Conservation (phyloP, 2,797 vertebrate species). For the Crenichthys baileyi region DNA sequence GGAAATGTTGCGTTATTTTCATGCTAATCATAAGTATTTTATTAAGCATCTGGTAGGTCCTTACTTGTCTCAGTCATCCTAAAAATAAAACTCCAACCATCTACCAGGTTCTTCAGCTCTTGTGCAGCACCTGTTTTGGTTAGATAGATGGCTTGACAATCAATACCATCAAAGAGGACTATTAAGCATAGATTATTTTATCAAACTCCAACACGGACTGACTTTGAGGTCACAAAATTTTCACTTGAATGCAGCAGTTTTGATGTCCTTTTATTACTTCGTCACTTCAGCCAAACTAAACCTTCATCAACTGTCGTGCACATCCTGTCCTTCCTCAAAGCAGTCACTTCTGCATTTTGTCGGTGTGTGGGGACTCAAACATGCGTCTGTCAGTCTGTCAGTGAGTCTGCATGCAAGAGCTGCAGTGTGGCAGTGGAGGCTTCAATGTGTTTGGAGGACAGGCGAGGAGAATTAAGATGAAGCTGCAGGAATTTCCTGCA, state of each 20-base stretch:
- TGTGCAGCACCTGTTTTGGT: not conserved
- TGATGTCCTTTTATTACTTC: slow-evolving; percentile 41
- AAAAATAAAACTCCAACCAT: not conserved
- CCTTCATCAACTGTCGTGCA: slow-evolving; percentile 19
- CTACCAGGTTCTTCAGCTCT: not conserved
- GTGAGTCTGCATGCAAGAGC: slow-evolving; percentile 2
- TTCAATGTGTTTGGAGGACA: slow-evolving; percentile 6
- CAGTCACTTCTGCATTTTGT: slow-evolving; percentile 31
- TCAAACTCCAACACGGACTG: not conserved
- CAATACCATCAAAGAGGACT: slow-evolving; percentile 10
- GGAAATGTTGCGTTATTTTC: slow-evolving; percentile 2
- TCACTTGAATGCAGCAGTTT: slow-evolving; percentile 30
- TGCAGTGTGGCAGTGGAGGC: slow-evolving; percentile 9
- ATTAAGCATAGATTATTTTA: not conserved
- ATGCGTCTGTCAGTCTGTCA: slow-evolving; percentile 2
- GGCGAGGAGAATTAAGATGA: slow-evolving; percentile 38
- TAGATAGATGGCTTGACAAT: not conserved
- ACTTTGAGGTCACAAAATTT: slow-evolving; percentile 18
- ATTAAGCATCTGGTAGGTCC: not conserved
- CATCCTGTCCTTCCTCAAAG: slow-evolving; percentile 33
- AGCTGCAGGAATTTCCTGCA: slow-evolving; percentile 62
- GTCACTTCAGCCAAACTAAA: slow-evolving; percentile 38
- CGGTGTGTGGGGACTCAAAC: slow-evolving; percentile 14
- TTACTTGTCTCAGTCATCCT: not conserved
- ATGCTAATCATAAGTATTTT: not conserved